These are phyloP conservation scores for Thinocorus orbignyianus DNA, from an alignment of 2,113 vertebrate species.

Conservation along the genomic window DNA sequence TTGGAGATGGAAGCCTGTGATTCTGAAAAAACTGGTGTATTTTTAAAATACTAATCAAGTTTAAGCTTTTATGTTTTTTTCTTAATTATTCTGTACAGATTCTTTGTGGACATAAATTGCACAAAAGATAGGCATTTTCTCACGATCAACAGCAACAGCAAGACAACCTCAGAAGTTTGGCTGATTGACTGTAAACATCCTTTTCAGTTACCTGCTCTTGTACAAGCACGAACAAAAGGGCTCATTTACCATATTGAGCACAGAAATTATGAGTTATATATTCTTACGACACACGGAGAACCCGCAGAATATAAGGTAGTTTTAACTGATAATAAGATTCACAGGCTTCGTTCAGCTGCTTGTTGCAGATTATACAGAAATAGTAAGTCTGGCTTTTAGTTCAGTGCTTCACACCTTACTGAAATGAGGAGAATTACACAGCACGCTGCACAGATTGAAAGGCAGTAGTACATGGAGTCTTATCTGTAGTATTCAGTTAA, in stretches of 20 bases:
- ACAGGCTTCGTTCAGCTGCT: background rate
- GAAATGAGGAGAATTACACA: background rate
- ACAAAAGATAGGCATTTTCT: slow-evolving; percentile 86
- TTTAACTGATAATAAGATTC: background rate
- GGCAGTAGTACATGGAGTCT: background rate
- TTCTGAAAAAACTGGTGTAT: background rate
- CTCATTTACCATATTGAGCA: slow-evolving; percentile 92
- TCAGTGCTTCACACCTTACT: background rate
- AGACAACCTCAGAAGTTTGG: slow-evolving; percentile 90
- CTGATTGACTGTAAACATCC: slow-evolving; percentile 78
- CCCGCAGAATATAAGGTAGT: slow-evolving; percentile 87
- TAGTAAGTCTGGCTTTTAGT: background rate
- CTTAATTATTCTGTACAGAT: slow-evolving; percentile 66
- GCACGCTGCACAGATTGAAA: background rate
- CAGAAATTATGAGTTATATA: slow-evolving; percentile 80
- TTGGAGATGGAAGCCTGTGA: background rate
- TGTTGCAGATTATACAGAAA: background rate
- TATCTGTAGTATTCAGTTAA: background rate
- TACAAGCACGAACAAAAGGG: slow-evolving; percentile 81
- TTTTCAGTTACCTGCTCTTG: slow-evolving; percentile 76
- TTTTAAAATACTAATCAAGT: background rate
- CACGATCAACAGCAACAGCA: slow-evolving; percentile 92
- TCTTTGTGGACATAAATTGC: slow-evolving; percentile 89
- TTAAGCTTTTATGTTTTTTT: background rate
- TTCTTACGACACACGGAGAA: slow-evolving; percentile 87